phyloP scores from a whole-genome alignment of 2,113 vertebrate species.

The Salvator merianae region DNA sequence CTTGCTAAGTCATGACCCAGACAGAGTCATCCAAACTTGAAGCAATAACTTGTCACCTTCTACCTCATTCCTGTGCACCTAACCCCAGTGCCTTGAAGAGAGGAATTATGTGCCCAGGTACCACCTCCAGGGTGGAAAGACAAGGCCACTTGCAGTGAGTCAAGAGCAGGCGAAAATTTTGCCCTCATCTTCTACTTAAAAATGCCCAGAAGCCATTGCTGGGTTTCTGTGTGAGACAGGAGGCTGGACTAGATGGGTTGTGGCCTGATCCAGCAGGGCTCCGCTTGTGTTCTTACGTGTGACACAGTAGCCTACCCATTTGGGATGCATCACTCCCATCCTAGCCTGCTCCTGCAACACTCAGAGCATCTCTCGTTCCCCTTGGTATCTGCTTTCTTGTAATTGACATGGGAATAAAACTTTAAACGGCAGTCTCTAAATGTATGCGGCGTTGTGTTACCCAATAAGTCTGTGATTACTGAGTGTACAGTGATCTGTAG shows the following conservation, averaged over 20 bases:
- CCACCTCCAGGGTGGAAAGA: neutral
- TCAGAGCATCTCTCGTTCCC: neutral
- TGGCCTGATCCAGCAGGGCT: no score
- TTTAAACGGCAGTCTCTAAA: constrained; percentile 9
- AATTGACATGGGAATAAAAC: neutral
- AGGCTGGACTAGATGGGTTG: no score
- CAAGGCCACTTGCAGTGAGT: no score
- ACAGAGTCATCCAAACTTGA: neutral
- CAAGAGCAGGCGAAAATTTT: no score
- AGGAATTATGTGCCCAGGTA: neutral
- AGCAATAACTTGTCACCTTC: neutral
- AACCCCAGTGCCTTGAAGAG: neutral
- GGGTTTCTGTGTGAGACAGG: no score
- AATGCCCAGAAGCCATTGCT: no score
- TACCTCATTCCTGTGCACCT: neutral
- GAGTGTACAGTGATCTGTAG: neutral
- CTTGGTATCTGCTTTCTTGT: constrained; percentile 26
- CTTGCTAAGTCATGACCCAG: neutral
- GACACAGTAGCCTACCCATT: no score
- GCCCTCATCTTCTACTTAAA: no score
- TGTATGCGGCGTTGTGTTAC: constrained; percentile 2
- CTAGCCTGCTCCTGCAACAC: neutral
- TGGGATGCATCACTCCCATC: neutral
- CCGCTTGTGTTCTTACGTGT: no score
- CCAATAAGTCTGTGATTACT: neutral